Evolutionary conservation across 2,797 vertebrate genomes (phyloP), one percentile per base, ranked within the genome.

Genomic region (Gymnothorax javanicus): DNA sequence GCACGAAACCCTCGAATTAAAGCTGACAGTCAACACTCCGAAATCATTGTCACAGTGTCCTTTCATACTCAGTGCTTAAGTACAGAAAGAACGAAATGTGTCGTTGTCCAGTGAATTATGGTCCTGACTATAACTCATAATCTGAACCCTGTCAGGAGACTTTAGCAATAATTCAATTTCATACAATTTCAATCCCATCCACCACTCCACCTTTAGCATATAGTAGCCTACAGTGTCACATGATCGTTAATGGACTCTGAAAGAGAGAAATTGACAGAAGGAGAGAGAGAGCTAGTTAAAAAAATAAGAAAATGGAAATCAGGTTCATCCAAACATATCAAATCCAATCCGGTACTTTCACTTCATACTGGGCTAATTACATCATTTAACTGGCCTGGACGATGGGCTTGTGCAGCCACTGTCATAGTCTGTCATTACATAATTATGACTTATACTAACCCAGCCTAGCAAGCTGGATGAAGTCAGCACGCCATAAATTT

Each of bases 241-340:
- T 95, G 95, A 95, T 94, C 93, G 93, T 93, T 94, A 95, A 94
- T 95, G 93, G 92, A 89, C 92, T 92, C 90, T 91, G 93, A 87
- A 91, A 89, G 79, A 88, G 91, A 56, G 82, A 23, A 52, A 27
- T 81, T 62, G 86, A 88, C 88, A 87, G 82, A 87, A n/a, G 50
- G 59, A 79, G 59, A 25, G 43, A 82, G 77, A 43, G 57, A 71
- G 83, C 88, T 93, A 93, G 93, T 93, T 93, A 93, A 92, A 93
- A 90, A 94, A 95, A 94, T 93, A 93, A 92, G 93, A 90, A 94
- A 95, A 94, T 94, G 94, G 93, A 94, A 92, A 92, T 93, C 91
- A 92, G 93, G 95, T 95, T 95, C 94, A 95, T 94, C 93, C 94
- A 95, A 95, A 96, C 94, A 95, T 95, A 95, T 96, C 94, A 95